Evolutionary conservation across 2,113 vertebrate genomes (phyloP).

Genomic region (Zosterops hypoxanthus): DNA sequence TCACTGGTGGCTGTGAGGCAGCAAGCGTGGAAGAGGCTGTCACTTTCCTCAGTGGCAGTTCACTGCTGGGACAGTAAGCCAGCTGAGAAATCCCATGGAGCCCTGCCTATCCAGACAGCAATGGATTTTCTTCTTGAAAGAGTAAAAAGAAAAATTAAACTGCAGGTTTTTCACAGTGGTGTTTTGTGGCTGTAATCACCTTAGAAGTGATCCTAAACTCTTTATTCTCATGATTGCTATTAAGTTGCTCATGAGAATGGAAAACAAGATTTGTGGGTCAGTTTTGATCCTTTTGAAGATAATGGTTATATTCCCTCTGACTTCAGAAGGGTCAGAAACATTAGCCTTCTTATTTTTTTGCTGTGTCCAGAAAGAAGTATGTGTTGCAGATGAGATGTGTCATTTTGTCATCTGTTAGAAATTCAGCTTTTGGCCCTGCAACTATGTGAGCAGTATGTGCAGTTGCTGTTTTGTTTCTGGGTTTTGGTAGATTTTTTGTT

Average conservation of each 20-base stretch:
- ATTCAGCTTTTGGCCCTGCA: background rate
- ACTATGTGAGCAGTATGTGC: background rate
- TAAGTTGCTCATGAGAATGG: conserved; percentile 52
- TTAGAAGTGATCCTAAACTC: conserved; percentile 24
- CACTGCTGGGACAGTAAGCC: background rate
- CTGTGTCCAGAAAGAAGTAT: background rate
- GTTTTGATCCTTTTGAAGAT: conserved; percentile 42
- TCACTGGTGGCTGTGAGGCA: background rate
- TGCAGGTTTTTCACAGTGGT: background rate
- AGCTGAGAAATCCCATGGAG: background rate
- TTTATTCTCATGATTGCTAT: conserved; percentile 16
- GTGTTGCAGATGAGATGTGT: background rate
- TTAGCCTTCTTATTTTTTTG: background rate
- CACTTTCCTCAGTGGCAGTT: background rate
- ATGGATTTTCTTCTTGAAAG: background rate
- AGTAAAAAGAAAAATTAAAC: background rate
- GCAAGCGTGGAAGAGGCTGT: background rate
- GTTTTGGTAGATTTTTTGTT: background rate
- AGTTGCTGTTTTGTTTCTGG: background rate
- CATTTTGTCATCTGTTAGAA: conserved; percentile 15
- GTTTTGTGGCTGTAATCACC: conserved; percentile 3
- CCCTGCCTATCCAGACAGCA: background rate
- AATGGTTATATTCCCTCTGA: background rate
- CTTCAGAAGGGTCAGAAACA: background rate
- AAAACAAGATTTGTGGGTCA: conserved; percentile 43